These are phyloP conservation scores for Pinctada fucata DNA, from an alignment of 2,888 invertebrate genomes.

Conservation along the genomic window DNA sequence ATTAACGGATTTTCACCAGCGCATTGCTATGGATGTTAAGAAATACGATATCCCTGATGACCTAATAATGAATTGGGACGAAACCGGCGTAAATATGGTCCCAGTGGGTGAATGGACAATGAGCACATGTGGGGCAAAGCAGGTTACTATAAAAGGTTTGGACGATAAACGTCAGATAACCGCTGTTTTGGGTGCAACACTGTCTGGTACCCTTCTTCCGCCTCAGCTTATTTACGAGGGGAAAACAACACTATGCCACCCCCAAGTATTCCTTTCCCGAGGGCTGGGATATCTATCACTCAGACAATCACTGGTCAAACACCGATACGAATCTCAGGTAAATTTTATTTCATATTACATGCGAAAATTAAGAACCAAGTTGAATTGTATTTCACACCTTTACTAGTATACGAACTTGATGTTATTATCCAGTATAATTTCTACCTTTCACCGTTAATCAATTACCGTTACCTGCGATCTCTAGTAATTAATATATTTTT, in stretches of 20 bases:
- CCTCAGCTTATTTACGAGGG: constrained; percentile 15
- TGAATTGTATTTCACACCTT: too few relatives aligned
- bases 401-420: too few relatives aligned
- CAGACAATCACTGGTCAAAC: constrained; percentile 18
- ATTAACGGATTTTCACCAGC: neutral
- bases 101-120: neutral
- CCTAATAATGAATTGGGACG: neutral
- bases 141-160: neutral
- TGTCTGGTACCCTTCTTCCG: neutral
- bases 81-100: neutral
- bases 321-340: constrained; percentile 8
- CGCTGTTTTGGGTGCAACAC: neutral
- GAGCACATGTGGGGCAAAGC: neutral
- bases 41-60: neutral
- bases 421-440: too few relatives aligned
- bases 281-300: constrained; percentile 19
- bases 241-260: constrained; percentile 2
- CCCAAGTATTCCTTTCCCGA: constrained; percentile 16
- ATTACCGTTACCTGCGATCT: too few relatives aligned
- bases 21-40: neutral
- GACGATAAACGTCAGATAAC: neutral
- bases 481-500: too few relatives aligned
- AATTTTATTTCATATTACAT: too few relatives aligned
- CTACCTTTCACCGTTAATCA: too few relatives aligned
- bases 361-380: too few relatives aligned